These are phyloP conservation scores for Diadema setosum DNA, from an alignment of 35 echinoderm and acorn worm species.

Conservation along the genomic window DNA sequence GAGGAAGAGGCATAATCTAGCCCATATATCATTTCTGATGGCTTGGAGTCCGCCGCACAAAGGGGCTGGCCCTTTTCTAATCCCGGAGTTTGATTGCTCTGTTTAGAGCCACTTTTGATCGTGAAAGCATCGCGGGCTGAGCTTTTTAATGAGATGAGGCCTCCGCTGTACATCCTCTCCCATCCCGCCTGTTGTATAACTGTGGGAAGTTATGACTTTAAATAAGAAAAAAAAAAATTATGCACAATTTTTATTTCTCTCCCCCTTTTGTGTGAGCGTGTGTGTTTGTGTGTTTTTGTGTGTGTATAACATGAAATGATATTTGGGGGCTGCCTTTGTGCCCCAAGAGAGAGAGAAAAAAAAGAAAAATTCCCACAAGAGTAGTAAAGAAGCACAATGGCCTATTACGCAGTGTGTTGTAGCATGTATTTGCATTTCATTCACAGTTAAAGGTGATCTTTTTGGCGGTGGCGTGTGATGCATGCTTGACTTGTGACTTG, in stretches of 20 bases:
- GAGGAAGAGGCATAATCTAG: not conserved
- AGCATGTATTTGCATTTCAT: not conserved
- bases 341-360: not conserved
- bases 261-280: too few species aligned
- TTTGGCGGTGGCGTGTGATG: not conserved
- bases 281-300: too few species aligned
- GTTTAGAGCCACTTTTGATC: not conserved
- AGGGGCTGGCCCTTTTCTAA: not conserved
- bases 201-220: not conserved
- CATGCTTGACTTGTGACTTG: too few species aligned
- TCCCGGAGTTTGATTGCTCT: not conserved
- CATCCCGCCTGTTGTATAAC: not conserved
- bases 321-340: not conserved
- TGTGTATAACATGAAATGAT: too few species aligned
- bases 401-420: not conserved
- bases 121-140: not conserved
- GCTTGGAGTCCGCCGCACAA: not conserved
- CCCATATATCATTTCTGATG: not conserved
- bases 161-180: not conserved
- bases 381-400: not conserved
- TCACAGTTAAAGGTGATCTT: conserved; percentile 4
- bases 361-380: too few species aligned
- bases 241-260: too few species aligned
- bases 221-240: not conserved
- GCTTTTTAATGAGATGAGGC: not conserved